These are phyloP conservation scores for Brachyhypopomus occidentalis DNA, from an alignment of 2,113 vertebrate species.

Conservation along the genomic window DNA sequence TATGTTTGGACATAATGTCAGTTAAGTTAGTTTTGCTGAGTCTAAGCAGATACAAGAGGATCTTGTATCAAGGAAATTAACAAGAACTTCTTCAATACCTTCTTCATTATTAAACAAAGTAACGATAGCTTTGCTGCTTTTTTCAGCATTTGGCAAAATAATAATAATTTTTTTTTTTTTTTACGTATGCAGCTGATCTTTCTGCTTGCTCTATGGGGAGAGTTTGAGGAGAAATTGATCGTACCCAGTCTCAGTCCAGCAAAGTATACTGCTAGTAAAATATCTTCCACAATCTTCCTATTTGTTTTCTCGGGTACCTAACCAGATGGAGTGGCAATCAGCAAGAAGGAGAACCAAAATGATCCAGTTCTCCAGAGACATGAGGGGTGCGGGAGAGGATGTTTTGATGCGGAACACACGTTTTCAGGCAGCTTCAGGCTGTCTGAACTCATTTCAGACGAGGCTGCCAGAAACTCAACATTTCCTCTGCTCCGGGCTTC, in stretches of 20 bases:
- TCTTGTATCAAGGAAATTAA: not conserved
- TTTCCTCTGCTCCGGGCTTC: constrained; percentile 60
- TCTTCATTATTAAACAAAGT: not conserved
- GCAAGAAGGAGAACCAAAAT: constrained; percentile 52
- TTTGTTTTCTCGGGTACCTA: constrained; percentile 58
- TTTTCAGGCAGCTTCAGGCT: constrained; percentile 59
- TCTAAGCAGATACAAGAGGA: not conserved
- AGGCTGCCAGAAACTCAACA: constrained; percentile 58
- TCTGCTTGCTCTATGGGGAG: not conserved
- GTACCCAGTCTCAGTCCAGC: constrained; percentile 29
- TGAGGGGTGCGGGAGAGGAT: constrained; percentile 63
- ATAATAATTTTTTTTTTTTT: not conserved
- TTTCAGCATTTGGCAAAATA: not conserved
- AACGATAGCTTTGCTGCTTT: not conserved
- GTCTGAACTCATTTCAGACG: constrained; percentile 61
- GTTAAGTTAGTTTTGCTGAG: not conserved
- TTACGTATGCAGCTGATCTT: not conserved
- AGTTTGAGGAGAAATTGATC: constrained; percentile 33
- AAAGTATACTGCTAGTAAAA: constrained; percentile 28
- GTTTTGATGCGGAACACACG: constrained; percentile 61
- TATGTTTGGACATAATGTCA: not conserved
- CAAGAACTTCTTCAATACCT: not conserved
- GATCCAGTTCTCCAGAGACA: constrained; percentile 61
- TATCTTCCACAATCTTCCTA: constrained; percentile 53
- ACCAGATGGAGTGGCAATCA: constrained; percentile 57